A percentile compares a stretch with the other conserved stretches of the same genome.
These are phyloP conservation scores for Laterallus jamaicensis DNA, from an alignment of 2,113 vertebrate genomes.

Conservation along the genomic window DNA sequence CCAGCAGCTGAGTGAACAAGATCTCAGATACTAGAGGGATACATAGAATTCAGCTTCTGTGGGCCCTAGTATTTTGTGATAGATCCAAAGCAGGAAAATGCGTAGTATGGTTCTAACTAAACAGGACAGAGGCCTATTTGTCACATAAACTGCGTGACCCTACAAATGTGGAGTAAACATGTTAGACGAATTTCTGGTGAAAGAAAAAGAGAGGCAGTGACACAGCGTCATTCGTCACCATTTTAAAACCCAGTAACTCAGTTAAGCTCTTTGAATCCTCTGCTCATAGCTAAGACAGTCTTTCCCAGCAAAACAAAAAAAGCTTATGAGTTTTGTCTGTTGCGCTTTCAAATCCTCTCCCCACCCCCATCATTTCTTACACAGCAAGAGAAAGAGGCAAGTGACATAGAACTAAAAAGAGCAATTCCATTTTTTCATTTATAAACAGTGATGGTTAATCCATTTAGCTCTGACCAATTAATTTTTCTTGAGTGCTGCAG, in stretches of 20 bases:
- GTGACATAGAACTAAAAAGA: background rate
- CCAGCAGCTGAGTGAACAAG: background rate
- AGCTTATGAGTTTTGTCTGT: background rate
- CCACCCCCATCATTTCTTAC: background rate
- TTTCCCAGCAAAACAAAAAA: background rate
- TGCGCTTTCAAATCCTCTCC: background rate
- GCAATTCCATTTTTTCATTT: background rate
- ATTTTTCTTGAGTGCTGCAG: background rate
- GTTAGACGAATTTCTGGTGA: background rate
- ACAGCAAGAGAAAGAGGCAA: background rate
- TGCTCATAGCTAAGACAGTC: background rate
- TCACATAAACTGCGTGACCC: fast-evolving
- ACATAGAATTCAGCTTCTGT: background rate
- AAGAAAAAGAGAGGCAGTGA: background rate
- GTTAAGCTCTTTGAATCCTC: background rate
- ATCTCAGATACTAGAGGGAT: background rate
- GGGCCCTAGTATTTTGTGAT: background rate
- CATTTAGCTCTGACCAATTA: background rate
- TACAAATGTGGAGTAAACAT: background rate
- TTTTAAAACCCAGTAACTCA: background rate
- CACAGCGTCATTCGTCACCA: background rate
- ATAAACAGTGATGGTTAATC: background rate
- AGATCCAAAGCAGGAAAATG: background rate
- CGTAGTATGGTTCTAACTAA: background rate
- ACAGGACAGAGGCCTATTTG: background rate